Conservation (phyloP, 1,140 invertebrate genomes). For the Saccostrea cuccullata region DNA sequence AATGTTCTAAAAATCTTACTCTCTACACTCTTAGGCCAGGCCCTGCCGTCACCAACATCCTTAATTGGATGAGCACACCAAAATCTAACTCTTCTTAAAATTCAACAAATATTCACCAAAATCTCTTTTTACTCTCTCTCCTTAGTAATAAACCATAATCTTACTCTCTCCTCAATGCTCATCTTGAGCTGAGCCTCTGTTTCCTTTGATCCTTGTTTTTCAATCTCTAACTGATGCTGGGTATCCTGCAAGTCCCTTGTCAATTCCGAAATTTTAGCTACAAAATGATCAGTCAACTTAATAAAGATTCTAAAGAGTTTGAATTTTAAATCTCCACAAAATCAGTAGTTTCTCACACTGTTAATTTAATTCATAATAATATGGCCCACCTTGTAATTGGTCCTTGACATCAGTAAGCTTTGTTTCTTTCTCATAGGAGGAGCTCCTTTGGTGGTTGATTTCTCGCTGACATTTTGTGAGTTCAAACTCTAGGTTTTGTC, state of each 20-base stretch:
- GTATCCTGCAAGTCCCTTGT: conserved; percentile 42
- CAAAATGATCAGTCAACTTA: neutral
- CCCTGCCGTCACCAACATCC: no score
- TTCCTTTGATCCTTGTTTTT: conserved; percentile 37
- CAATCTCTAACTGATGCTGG: conserved; percentile 38
- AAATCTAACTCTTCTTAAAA: neutral
- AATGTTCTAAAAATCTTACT: neutral
- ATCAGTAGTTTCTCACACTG: neutral
- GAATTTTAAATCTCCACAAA: no score
- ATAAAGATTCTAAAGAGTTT: neutral
- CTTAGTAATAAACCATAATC: neutral
- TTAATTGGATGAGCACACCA: neutral
- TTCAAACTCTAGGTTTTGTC: conserved; percentile 73
- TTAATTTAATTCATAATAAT: neutral
- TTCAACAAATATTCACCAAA: neutral
- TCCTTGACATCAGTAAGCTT: conserved; percentile 59
- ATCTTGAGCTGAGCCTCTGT: conserved; percentile 43
- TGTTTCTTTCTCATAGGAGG: conserved; percentile 59
- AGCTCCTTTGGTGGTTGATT: conserved; percentile 62
- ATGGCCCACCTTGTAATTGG: conserved; percentile 60
- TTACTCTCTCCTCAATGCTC: conserved; percentile 55
- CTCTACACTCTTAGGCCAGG: no score
- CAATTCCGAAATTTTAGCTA: conserved; percentile 46
- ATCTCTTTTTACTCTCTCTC: neutral
- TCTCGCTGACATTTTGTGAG: conserved; percentile 67